phyloP scores from a whole-genome alignment of 2,888 invertebrate species.

The Laothoe populi region DNA sequence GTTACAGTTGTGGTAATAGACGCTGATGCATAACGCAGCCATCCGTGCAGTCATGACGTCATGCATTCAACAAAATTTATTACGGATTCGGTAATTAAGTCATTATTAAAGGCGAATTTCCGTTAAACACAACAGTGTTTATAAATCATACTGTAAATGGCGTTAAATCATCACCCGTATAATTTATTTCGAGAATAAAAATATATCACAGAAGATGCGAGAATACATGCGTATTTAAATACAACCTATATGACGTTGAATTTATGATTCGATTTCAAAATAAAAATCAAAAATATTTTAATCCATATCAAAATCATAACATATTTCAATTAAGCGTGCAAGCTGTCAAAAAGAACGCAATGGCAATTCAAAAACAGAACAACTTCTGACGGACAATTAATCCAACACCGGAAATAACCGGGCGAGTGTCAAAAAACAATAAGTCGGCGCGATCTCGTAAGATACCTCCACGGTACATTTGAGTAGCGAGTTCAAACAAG shows the following conservation, averaged over 20 bases:
- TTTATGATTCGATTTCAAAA: too few species aligned
- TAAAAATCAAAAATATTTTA: too few species aligned
- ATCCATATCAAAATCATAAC: not conserved
- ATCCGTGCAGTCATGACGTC: slow-evolving; percentile 17
- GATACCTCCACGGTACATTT: slow-evolving; percentile 40
- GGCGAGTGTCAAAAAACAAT: slow-evolving; percentile 61
- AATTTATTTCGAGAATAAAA: too few species aligned
- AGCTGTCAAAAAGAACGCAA: not conserved
- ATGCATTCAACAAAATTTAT: slow-evolving; percentile 6
- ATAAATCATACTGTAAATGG: slow-evolving; percentile 2
- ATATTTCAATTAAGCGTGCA: not conserved
- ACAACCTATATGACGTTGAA: too few species aligned
- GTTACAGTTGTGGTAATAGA: slow-evolving; percentile 1
- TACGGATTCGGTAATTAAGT: slow-evolving; percentile 12
- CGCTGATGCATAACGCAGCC: slow-evolving; percentile 10
- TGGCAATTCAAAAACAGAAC: not conserved
- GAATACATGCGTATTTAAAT: not conserved
- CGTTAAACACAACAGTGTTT: slow-evolving; percentile 13
- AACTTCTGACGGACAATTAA: slow-evolving; percentile 32
- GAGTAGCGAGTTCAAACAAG: slow-evolving; percentile 60
- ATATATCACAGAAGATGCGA: not conserved
- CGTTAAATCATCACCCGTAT: not conserved
- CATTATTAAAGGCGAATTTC: slow-evolving; percentile 21
- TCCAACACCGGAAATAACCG: slow-evolving; percentile 40
- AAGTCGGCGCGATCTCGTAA: slow-evolving; percentile 49